Conservation (phyloP, 2,888 invertebrate species). For the Nephrotoma appendiculata region DNA sequence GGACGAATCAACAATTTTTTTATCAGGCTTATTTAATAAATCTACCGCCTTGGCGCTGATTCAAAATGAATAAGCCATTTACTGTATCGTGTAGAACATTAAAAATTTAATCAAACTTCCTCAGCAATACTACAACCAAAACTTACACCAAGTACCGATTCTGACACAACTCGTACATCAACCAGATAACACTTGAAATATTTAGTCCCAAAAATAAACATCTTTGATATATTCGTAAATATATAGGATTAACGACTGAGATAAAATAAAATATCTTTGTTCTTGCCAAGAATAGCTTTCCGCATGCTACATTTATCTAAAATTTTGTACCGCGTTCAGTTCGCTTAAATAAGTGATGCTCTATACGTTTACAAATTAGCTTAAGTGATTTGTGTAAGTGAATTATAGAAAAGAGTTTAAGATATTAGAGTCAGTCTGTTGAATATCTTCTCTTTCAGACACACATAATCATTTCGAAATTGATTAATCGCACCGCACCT, state of each 20-base stretch:
- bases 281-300: not conserved
- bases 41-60: no score
- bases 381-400: not conserved
- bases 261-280: not conserved
- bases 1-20: no score
- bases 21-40: no score
- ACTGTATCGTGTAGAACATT: no score
- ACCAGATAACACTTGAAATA: not conserved
- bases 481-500: not conserved
- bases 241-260: no score
- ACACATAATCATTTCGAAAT: not conserved
- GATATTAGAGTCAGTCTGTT: not conserved
- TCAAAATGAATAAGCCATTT: no score
- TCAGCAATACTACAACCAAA: not conserved
- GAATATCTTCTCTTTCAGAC: not conserved
- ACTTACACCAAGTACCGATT: not conserved
- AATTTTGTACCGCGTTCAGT: not conserved
- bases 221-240: not conserved
- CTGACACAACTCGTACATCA: not conserved
- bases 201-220: not conserved
- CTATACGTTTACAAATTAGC: not conserved
- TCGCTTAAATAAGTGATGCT: not conserved
- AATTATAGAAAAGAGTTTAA: not conserved
- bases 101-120: no score
- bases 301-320: not conserved